Base-by-base conservation (phyloP, 2,888 invertebrate genomes). In the Nyleta sp. region DNA sequence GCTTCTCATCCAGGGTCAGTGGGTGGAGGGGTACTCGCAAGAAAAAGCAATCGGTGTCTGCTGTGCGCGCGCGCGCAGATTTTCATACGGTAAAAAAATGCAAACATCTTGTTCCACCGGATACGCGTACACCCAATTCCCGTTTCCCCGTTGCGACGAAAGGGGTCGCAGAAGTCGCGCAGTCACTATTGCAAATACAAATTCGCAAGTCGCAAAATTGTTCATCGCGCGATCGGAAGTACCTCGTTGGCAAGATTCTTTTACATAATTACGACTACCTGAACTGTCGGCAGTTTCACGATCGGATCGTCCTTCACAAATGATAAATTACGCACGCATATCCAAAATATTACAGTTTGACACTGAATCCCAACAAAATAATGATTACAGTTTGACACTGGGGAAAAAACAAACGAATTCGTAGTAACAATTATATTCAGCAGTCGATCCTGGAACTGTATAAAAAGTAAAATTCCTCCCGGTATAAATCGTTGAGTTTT, bases 221-320 rank as follows among this genome's bases (percentile, higher is more conserved):
- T 72, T 53, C 28, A 55, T 46, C 33, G 50, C 55, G 31, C 55
- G 40, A 62, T 57, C 70, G 75, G 75, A 76, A 70, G 75, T 76
- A 76, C 40, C 44, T 55, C 44, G 62, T 75, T 75, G 75, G 75
- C 68, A 62, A 70, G 55, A n/a, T n/a, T n/a, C n/a, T 73, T 42
- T 22, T 44, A 48, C 2, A 2, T 57, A 7, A 10, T 50, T 0
- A 55, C 6, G 52, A 50, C 38, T 53, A 68, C 68, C 75, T 68
- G 70, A 52, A 42, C 33, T 40, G 11, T 24, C 42, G 75, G 75
- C 75, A 76, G 75, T 76, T 44, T 67, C 15, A 40, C 11, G 18
- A 33, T 57, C 40, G 13, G 2, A 42, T 42, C 15, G 4, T 33
- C 17, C 28, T 7, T 22, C 33, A 35, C 7, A 48, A 70, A 70